Percentiles rank a stretch among this genome's conserved stretches.
Conservation (phyloP, 2,888 invertebrate species). For the Tupiocoris notatus region DNA sequence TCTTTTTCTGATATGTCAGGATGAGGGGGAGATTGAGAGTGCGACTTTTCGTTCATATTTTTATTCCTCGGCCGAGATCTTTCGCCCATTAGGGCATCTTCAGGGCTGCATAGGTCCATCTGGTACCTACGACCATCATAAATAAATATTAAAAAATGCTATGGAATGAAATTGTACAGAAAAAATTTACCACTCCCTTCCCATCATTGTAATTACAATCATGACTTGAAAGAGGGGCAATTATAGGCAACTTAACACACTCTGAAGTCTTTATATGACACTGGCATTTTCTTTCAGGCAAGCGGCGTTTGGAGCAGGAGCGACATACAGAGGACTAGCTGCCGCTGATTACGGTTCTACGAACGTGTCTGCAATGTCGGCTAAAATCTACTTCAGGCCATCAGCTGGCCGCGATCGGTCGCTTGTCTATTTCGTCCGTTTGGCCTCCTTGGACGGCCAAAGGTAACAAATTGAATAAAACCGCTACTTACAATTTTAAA, state of each 20-base stretch:
- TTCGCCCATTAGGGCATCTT: no score
- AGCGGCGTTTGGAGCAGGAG: constrained; percentile 43
- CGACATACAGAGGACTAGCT: constrained; percentile 53
- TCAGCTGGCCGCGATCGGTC: constrained; percentile 47
- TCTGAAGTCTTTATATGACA: not conserved
- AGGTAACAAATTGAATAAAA: constrained; percentile 14
- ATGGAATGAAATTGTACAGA: no score
- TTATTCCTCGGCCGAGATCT: no score
- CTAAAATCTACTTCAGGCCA: constrained; percentile 48
- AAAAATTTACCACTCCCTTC: no score
- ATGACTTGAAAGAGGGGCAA: no score
- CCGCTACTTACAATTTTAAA: not conserved
- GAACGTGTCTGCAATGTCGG: constrained; percentile 47
- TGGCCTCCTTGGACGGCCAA: constrained; percentile 40
- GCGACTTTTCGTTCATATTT: no score
- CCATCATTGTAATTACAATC: no score
- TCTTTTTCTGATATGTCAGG: no score
- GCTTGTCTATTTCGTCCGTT: constrained; percentile 45
- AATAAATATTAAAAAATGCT: no score
- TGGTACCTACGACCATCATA: no score
- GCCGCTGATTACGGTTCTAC: constrained; percentile 53
- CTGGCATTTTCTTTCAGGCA: not conserved
- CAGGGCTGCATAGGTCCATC: no score
- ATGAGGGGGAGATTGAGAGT: no score
- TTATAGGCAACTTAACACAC: not conserved